Percentiles rank a stretch among this genome's conserved stretches.
phyloP scores from a whole-genome alignment of 30 jellyfish, hydroid and myxozoan genomes.

The Hydractinia symbiolongicarpus region DNA sequence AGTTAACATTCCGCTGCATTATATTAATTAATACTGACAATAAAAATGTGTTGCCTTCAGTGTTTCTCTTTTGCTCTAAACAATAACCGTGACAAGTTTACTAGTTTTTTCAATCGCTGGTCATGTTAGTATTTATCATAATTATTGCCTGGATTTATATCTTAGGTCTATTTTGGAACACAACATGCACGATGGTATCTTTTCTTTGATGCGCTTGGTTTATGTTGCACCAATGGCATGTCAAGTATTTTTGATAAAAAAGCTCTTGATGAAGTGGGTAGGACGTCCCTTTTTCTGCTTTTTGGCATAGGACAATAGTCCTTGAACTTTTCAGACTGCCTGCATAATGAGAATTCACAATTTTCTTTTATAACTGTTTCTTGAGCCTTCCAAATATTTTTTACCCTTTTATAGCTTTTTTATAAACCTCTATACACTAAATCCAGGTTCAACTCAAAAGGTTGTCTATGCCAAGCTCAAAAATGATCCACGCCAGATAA shows the following conservation, averaged over 20 bases:
- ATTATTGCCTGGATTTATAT: background rate
- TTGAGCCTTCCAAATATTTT: too few relatives aligned
- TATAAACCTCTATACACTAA: too few relatives aligned
- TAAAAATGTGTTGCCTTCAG: too few relatives aligned
- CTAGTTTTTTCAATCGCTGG: background rate
- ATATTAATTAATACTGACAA: too few relatives aligned
- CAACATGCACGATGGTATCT: constrained; percentile 89
- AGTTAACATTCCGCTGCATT: too few relatives aligned
- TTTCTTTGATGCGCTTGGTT: constrained; percentile 56
- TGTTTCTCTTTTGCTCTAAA: too few relatives aligned
- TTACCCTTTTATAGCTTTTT: too few relatives aligned
- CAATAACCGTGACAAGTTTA: background rate
- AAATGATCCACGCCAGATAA: too few relatives aligned
- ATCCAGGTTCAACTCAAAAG: too few relatives aligned
- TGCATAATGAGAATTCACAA: background rate
- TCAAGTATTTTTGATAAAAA: constrained; percentile 64
- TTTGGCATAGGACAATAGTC: background rate
- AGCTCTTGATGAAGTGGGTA: constrained; percentile 76
- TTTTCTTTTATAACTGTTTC: background rate
- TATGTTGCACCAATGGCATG: constrained; percentile 90
- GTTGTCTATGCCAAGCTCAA: too few relatives aligned
- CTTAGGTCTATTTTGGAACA: constrained; percentile 88
- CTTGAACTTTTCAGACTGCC: background rate
- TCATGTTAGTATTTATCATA: background rate
- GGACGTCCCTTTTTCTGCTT: background rate